Evolutionary conservation across 2,113 vertebrate genomes (phyloP).

Genomic region (Brachypteracias leptosomus): DNA sequence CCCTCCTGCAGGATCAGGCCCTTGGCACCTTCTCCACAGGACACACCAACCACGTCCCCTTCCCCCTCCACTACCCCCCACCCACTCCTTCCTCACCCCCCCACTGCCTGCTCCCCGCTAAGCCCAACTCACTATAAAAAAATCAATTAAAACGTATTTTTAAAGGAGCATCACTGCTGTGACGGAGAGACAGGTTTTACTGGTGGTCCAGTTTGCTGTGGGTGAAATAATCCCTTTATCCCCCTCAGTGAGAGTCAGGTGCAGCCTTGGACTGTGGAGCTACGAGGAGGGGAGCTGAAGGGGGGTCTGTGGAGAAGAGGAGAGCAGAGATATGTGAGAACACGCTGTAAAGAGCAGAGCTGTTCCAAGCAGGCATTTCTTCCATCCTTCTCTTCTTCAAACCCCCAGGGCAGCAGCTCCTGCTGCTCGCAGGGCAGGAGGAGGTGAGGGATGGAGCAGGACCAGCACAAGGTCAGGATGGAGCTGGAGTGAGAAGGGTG

Average conservation of each 20-base stretch:
- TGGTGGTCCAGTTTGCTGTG: neutral
- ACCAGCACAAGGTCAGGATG: neutral
- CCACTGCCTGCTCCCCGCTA: neutral
- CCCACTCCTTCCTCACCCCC: neutral
- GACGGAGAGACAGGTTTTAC: neutral
- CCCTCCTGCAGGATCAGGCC: neutral
- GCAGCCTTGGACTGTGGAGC: neutral
- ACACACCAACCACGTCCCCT: neutral
- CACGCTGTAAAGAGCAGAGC: neutral
- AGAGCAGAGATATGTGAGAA: neutral
- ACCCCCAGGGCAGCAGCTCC: neutral
- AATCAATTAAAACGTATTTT: neutral
- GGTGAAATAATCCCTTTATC: slow-evolving; percentile 31
- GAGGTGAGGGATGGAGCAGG: neutral
- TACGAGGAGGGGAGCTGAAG: neutral
- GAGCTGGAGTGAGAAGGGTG: neutral
- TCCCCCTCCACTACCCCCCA: neutral
- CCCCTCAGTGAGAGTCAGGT: slow-evolving; percentile 53
- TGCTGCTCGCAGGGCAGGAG: neutral
- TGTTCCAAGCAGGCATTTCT: neutral
- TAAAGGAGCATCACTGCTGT: neutral
- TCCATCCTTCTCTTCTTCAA: neutral
- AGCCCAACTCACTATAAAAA: neutral
- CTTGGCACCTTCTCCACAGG: neutral
- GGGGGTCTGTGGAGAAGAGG: neutral